phyloP scores from a whole-genome alignment of 2,888 invertebrate genomes.

The Cosmia trapezina region DNA sequence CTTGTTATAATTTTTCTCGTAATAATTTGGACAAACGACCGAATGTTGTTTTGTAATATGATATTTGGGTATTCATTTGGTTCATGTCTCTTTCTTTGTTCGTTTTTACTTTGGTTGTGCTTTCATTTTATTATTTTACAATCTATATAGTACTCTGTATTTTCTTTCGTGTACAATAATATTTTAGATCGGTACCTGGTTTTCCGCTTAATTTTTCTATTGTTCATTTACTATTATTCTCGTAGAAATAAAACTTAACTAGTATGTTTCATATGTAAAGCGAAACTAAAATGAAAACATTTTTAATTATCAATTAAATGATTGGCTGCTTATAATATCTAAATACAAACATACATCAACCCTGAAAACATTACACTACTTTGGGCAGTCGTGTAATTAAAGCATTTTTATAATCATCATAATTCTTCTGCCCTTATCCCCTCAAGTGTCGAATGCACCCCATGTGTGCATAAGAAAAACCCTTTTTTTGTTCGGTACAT shows the following conservation, averaged over 20 bases:
- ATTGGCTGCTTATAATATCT: too few relatives aligned
- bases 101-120: slow-evolving; percentile 13
- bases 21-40: slow-evolving; percentile 56
- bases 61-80: slow-evolving; percentile 46
- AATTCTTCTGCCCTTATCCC: too few relatives aligned
- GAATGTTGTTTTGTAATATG: slow-evolving; percentile 55
- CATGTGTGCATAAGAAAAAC: too few relatives aligned
- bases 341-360: too few relatives aligned
- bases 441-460: too few relatives aligned
- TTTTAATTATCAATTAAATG: background rate
- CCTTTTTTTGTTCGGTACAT: too few relatives aligned
- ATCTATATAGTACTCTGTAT: background rate
- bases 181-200: background rate
- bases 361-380: too few relatives aligned
- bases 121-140: slow-evolving; percentile 17
- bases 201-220: background rate
- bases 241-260: background rate
- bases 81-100: slow-evolving; percentile 45
- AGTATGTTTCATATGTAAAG: background rate
- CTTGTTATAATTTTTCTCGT: slow-evolving; percentile 66
- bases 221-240: background rate
- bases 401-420: too few relatives aligned
- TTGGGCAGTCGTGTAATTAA: too few relatives aligned
- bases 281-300: background rate
- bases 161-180: slow-evolving; percentile 3